These are phyloP conservation scores for Beris chalybata DNA, from an alignment of 2,888 invertebrate species.

Conservation along the genomic window DNA sequence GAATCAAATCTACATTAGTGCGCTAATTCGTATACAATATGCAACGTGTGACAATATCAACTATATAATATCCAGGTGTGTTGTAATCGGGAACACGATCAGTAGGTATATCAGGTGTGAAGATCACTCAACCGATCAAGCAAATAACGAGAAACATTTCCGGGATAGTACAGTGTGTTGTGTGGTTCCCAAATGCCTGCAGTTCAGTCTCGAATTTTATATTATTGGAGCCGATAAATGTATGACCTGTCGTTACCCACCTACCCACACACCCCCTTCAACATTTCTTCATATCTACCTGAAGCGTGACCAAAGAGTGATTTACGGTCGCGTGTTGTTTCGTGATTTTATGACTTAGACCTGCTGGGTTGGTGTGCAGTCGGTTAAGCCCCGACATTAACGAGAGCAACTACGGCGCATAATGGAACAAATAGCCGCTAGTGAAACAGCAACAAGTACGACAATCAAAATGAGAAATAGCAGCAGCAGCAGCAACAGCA, in stretches of 20 bases:
- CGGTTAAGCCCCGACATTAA: slow-evolving; percentile 2
- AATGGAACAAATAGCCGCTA: slow-evolving; percentile 44
- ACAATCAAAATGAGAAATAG: slow-evolving; percentile 39
- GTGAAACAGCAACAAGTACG: slow-evolving; percentile 40
- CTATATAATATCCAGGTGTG: neutral
- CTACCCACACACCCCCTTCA: slow-evolving; percentile 9
- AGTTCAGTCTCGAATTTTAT: too few relatives aligned
- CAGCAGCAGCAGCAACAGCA: slow-evolving; percentile 35
- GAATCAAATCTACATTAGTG: neutral
- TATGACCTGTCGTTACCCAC: slow-evolving; percentile 6
- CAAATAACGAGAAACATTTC: neutral
- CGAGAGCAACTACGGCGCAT: slow-evolving; percentile 19
- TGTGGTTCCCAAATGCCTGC: too few relatives aligned
- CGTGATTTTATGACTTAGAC: slow-evolving; percentile 37
- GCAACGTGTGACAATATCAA: slow-evolving; percentile 12
- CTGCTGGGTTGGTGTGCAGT: slow-evolving; percentile 30
- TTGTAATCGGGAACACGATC: neutral
- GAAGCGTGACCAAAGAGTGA: slow-evolving; percentile 55
- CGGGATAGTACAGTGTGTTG: neutral
- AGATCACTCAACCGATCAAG: too few relatives aligned
- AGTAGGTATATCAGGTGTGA: neutral
- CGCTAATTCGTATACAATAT: slow-evolving; percentile 1
- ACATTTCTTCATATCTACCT: slow-evolving; percentile 6
- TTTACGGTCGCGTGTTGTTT: slow-evolving; percentile 55
- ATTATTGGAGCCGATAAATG: slow-evolving; percentile 6